Conservation (phyloP, 2,797 vertebrate genomes). For the Selene dorsalis region DNA sequence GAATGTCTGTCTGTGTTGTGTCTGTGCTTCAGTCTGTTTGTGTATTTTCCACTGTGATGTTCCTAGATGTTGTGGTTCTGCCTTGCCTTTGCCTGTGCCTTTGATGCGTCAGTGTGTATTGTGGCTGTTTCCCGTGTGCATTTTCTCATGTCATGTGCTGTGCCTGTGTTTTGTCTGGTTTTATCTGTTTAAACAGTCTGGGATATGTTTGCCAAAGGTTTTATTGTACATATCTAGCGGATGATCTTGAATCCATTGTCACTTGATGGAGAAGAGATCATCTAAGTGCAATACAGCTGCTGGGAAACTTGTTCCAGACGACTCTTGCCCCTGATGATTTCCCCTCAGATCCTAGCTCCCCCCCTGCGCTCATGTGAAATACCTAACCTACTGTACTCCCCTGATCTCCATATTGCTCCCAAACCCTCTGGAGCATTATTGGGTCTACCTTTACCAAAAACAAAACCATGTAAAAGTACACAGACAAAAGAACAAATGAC, state of each 20-base stretch:
- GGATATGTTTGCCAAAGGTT: constrained; percentile 72
- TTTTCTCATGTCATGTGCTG: constrained; percentile 57
- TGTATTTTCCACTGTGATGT: constrained; percentile 36
- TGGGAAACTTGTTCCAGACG: constrained; percentile 74
- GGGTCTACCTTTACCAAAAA: constrained; percentile 22
- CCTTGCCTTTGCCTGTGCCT: constrained; percentile 43
- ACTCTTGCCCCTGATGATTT: constrained; percentile 71
- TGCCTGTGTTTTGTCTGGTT: constrained; percentile 74
- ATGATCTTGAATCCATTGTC: constrained; percentile 75
- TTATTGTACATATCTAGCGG: constrained; percentile 70
- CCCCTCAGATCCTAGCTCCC: constrained; percentile 70
- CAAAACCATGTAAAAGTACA: constrained; percentile 45
- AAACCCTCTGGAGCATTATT: constrained; percentile 65
- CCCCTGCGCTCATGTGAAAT: constrained; percentile 63
- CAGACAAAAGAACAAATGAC: constrained; percentile 20
- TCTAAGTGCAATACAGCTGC: constrained; percentile 77
- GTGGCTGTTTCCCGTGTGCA: constrained; percentile 59
- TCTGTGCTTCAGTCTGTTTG: constrained; percentile 49
- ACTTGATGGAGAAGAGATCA: constrained; percentile 73
- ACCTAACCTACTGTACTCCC: constrained; percentile 55
- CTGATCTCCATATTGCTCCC: constrained; percentile 78
- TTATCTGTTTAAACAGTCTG: constrained; percentile 74
- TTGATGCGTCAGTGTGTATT: constrained; percentile 68
- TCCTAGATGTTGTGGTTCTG: constrained; percentile 42
- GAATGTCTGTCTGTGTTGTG: constrained; percentile 41